These are phyloP conservation scores for Ptyas mucosa DNA, from an alignment of 2,113 vertebrate genomes.

Conservation along the genomic window DNA sequence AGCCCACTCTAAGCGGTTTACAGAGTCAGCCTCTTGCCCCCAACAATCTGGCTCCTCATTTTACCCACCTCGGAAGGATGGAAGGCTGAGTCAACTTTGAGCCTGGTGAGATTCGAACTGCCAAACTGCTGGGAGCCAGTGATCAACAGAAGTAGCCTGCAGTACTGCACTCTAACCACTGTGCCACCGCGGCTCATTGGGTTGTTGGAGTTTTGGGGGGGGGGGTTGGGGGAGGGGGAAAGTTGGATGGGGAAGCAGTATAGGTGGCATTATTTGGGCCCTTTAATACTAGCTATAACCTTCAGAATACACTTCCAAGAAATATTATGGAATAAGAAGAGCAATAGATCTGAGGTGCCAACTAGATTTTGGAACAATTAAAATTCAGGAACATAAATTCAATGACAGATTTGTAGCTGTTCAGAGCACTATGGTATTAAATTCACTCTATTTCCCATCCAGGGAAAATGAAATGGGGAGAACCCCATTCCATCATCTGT, in stretches of 20 bases:
- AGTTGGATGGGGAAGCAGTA: neutral
- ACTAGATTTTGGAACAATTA: neutral
- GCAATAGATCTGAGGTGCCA: neutral
- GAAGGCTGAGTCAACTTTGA: too few relatives aligned
- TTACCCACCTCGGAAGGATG: too few relatives aligned
- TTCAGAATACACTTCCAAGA: neutral
- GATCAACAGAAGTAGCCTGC: too few relatives aligned
- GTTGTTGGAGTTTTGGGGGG: neutral
- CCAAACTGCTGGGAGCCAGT: too few relatives aligned
- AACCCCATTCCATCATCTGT: slow-evolving; percentile 48
- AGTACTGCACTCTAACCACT: too few relatives aligned
- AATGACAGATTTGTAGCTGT: neutral
- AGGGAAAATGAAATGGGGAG: neutral
- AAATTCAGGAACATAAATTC: neutral
- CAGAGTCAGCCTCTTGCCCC: too few relatives aligned
- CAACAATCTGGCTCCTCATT: too few relatives aligned
- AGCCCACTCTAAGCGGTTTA: too few relatives aligned
- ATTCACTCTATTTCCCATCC: slow-evolving; percentile 34
- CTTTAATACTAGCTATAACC: neutral
- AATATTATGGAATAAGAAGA: neutral
- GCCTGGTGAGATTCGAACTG: too few relatives aligned
- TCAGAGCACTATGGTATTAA: slow-evolving; percentile 41
- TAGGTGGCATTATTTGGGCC: neutral
- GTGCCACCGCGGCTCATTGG: too few relatives aligned
- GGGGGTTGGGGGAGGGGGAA: too few relatives aligned